A percentile compares a stretch with the other conserved stretches of the same genome.
These are phyloP conservation scores for Murina feae DNA, from an alignment of 2,113 vertebrate genomes.

Conservation along the genomic window DNA sequence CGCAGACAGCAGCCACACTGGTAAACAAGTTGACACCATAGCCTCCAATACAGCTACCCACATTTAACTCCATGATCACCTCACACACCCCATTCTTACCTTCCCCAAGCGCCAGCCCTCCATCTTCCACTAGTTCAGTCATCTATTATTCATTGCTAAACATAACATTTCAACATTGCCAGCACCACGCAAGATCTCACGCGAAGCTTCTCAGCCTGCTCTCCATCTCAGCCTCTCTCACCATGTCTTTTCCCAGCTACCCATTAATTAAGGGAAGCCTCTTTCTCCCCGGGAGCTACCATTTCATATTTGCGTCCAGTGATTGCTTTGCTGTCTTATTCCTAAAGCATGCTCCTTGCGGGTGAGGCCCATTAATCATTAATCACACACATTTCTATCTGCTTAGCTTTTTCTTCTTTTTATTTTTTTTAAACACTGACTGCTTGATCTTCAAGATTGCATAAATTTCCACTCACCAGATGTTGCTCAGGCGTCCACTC, in stretches of 20 bases:
- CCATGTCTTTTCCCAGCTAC: background rate
- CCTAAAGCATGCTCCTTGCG: background rate
- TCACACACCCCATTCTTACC: background rate
- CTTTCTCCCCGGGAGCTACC: background rate
- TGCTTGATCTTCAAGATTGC: background rate
- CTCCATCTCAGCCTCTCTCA: background rate
- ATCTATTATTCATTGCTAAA: conserved; percentile 45
- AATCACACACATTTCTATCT: background rate
- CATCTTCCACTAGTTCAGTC: background rate
- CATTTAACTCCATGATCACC: background rate
- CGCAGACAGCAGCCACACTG: background rate
- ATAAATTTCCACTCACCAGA: background rate
- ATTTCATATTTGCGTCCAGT: background rate
- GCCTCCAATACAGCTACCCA: background rate
- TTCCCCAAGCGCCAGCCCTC: background rate
- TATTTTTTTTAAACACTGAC: background rate
- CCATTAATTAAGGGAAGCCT: background rate
- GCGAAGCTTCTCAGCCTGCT: background rate
- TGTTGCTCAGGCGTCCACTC: background rate
- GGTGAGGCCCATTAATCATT: background rate
- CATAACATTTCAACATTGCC: background rate
- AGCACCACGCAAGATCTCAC: background rate
- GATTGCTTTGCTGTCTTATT: background rate
- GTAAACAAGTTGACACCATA: background rate
- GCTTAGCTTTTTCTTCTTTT: background rate